Percentiles rank a stretch among this genome's conserved stretches.
These are phyloP conservation scores for Bombus haemorrhoidalis DNA, from an alignment of 1,140 invertebrate genomes.

Conservation along the genomic window DNA sequence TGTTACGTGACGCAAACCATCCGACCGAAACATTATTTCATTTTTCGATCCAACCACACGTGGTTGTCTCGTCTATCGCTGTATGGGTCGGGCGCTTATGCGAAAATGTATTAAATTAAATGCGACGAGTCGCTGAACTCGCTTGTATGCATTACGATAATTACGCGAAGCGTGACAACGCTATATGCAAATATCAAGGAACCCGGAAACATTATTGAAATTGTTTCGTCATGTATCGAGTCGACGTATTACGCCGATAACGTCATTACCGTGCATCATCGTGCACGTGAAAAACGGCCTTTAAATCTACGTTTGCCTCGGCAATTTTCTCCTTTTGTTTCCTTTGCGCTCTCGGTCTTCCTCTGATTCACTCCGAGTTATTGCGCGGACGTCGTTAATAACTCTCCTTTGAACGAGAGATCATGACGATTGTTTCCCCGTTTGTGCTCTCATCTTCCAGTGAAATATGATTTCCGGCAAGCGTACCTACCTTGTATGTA, in stretches of 20 bases:
- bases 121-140: slow-evolving; percentile 51
- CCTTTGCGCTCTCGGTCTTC: background rate
- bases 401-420: background rate
- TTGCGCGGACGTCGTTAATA: slow-evolving; percentile 25
- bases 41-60: slow-evolving; percentile 24
- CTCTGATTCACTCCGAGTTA: background rate
- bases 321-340: background rate
- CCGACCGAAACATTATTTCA: slow-evolving; percentile 53
- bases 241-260: slow-evolving; percentile 43
- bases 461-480: background rate
- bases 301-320: background rate
- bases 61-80: slow-evolving; percentile 29
- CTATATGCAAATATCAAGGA: slow-evolving; percentile 45
- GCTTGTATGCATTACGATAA: slow-evolving; percentile 63
- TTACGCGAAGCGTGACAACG: slow-evolving; percentile 44
- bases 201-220: slow-evolving; percentile 47
- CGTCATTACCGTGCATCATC: slow-evolving; percentile 32
- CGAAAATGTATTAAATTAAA: slow-evolving; percentile 61
- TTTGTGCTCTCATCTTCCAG: background rate
- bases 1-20: slow-evolving; percentile 32
- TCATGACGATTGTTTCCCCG: background rate
- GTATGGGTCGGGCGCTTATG: slow-evolving; percentile 3
- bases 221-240: slow-evolving; percentile 31
- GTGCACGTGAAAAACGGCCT: background rate
- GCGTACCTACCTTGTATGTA: slow-evolving; percentile 90